Base-by-base conservation (phyloP, 2,113 vertebrate species). In the Sorex fumeus region DNA sequence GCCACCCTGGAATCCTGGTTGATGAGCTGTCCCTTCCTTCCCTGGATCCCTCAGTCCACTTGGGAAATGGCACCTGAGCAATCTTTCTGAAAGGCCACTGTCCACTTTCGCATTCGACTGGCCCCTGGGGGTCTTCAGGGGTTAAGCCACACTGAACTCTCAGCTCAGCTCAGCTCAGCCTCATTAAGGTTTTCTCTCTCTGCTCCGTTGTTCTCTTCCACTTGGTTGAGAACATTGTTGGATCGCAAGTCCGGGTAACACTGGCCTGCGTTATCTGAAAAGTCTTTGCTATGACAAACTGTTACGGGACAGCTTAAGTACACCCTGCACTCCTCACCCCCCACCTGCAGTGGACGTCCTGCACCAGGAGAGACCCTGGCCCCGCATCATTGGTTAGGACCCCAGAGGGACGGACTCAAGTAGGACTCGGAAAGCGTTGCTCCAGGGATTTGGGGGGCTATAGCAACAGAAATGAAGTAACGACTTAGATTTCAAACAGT, bases 351-450 rank as follows among this genome's bases (percentile, higher is more conserved):
- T 36, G 89, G 95, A 88, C 91, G 40, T 94, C 57, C 78, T 80
- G 75, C 80, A 87, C 9, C 90, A 81, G 84, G 80, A 88, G 69
- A 78, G 92, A 70, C 86, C 91, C 93, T 81, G 43, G 72, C 86
- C 91, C 93, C 84, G 69, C 91, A 88, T 95, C 95, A 64, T 87
- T 84, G 84, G 80, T 92, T 93, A 93, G 94, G 74, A 78, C 93
- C 95, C 92, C 93, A 91, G 87, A 91, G 91, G 90, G 92, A 93
- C 88, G 62, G 83, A 84, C 95, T 96, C 86, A 95, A 92, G 94
- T 78, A 82, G 92, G 80, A 13, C 91, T 96, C 93, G 95, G 93
- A 95, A 94, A 91, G 91, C 82, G 88, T 96, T 74, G 43, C 95
- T 92, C 95, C 60, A 57, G 95, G 95, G 96, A 92, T 36, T 93